Evolutionary conservation across 2,797 vertebrate genomes (phyloP), one percentile per base, ranked within the genome.

Genomic region (Falco biarmicus): DNA sequence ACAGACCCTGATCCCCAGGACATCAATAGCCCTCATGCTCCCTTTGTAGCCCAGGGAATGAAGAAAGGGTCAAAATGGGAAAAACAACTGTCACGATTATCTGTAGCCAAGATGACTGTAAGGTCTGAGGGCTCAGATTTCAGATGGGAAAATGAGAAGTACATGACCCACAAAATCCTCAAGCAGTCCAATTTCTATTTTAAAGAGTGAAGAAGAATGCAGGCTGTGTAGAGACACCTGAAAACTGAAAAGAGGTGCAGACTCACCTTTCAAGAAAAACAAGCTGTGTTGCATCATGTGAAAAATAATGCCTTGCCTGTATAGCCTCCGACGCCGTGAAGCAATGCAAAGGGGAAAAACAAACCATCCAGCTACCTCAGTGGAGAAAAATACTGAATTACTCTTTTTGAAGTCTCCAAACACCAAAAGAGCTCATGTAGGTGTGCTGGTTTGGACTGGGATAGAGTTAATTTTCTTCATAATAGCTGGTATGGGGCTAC

Each of bases 241-340:
- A 79, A 95, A 95, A 85, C 48, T 41, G 25, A 87, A 56, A 90
- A 92, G 63, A 87, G 13, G 34, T 87, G 32, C 34, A 47, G 61
- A 83, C 90, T 43, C 50, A 94, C 47, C 59, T 86, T 89, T 83
- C 82, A 92, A 87, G 76, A 96, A 93, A 93, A 95, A 50, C 76
- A 92, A 86, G 54, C n/a, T 22, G 29, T 43, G 34, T 85, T 89
- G 81, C 54, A 87, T 93, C 68, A 74, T 6, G 15, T 63, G 53
- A 65, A 92, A 95, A 90, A 94, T 71, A 94, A 78, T 56, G 22
- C 26, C 43, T 84, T 81, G 70, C 51, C 43, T 60, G 25, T 53
- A 51, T 6, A 90, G 47, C 22, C 34, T 75, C n/a, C 68, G 81
- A 87, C 16, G 29, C 13, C 3, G 0, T 51, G 79, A 94, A 84